Conservation (phyloP, 2,888 invertebrate genomes). For the Ichneumoninae sp. region DNA sequence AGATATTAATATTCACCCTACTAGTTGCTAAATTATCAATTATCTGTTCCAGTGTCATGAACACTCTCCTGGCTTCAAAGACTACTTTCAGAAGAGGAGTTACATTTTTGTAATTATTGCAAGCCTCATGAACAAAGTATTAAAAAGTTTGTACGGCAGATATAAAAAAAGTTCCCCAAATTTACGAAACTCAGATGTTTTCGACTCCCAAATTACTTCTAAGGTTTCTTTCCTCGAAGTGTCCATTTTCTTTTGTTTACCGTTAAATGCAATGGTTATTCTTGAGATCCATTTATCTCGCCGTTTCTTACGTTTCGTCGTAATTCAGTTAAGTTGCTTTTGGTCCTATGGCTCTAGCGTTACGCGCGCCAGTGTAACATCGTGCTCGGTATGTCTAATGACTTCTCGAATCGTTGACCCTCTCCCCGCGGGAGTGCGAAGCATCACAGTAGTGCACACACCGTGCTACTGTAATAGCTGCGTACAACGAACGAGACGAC, state of each 20-base stretch:
- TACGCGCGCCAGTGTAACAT: background rate
- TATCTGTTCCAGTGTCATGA: too few species aligned
- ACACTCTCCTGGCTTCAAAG: too few species aligned
- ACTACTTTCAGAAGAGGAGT: too few species aligned
- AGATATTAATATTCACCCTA: too few species aligned
- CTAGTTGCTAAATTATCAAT: too few species aligned
- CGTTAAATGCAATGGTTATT: background rate
- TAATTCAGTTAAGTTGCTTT: background rate
- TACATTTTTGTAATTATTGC: too few species aligned
- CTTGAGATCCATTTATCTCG: background rate
- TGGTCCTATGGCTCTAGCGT: background rate
- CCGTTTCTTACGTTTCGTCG: background rate
- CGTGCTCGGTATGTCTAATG: conserved; percentile 40
- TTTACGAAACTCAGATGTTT: too few species aligned
- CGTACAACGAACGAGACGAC: conserved; percentile 52
- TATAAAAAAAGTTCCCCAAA: too few species aligned
- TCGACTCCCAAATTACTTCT: background rate
- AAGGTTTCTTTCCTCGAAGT: background rate
- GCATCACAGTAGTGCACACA: background rate
- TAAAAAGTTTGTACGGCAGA: too few species aligned
- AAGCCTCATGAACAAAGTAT: too few species aligned
- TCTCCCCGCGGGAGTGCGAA: conserved; percentile 3
- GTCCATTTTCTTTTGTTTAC: background rate
- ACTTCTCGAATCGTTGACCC: conserved; percentile 57
- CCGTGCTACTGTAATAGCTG: conserved; percentile 16